Base-by-base conservation (phyloP, 2,113 vertebrate species). In the Psilopsiagon aymara region DNA sequence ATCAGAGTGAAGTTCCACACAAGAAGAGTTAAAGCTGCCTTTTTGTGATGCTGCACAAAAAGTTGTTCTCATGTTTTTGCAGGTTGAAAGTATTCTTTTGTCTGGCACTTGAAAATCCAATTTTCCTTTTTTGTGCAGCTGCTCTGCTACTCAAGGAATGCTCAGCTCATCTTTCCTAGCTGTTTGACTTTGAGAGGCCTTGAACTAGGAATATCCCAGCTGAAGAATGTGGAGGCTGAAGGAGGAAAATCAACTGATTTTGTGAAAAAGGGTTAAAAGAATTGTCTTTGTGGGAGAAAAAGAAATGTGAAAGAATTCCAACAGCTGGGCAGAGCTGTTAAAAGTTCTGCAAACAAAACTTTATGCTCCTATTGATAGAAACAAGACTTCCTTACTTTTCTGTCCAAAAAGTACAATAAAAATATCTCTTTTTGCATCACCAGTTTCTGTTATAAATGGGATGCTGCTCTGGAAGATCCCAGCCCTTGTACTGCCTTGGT, bases 181-280 rank as follows among this genome's bases (percentile, higher is more conserved):
- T 60, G 23, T 83, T 93, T 93, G 88, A 92, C 88, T 94, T 90
- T 94, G 80, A 90, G 85, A 81, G 44, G 83, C 73, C 77, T 71
- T 84, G 68, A 89, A 67, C 73, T 84, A 78, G 64, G 39, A 69
- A n/a, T 79, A 27, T 86, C 73, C 49, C 64, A 84, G 62, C 31
- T 91, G 57, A 88, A 84, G 52, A 92, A 88, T n/a, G 21, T 39
- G n/a, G 17, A 82, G 21, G 25, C 67, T 66, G 53, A 79, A 76
- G 28, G 69, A 80, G 19, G 31, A 86, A 89, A 90, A 92, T 62
- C 0, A 85, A 47, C 27, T 67, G 44, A 60, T 59, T 71, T 71
- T 79, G 27, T 82, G 44, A 71, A 53, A 86, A 88, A 68, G 17
- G 17, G 25, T 69, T 81, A 49, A 35, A 80, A 83, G 49, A 60